Evolutionary conservation across 2,797 vertebrate species (phyloP).

Genomic region (Miopithecus talapoin): DNA sequence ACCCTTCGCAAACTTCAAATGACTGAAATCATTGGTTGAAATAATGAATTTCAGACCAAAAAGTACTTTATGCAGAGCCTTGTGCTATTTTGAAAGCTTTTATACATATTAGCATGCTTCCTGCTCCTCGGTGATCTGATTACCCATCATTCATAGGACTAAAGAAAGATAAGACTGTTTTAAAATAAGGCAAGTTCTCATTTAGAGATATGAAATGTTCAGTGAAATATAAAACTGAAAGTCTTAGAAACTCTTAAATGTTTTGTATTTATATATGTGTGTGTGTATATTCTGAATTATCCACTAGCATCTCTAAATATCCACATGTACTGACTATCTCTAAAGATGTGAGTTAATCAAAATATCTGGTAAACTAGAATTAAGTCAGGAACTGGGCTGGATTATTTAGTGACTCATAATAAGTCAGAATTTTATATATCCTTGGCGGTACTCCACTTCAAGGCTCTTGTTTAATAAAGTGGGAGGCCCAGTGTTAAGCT

Average conservation of each 20-base stretch:
- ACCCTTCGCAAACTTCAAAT: constrained; percentile 8
- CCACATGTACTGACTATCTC: background rate
- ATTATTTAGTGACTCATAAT: background rate
- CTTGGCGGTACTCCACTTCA: background rate
- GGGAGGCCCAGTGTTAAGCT: background rate
- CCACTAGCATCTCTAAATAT: background rate
- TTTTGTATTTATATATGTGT: background rate
- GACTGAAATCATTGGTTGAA: constrained; percentile 41
- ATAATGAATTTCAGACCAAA: constrained; percentile 55
- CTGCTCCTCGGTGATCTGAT: constrained; percentile 5
- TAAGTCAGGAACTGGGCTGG: background rate
- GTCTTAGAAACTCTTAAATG: background rate
- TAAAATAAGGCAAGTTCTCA: background rate
- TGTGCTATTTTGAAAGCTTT: constrained; percentile 49
- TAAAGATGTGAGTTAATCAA: background rate
- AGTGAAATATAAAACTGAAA: background rate
- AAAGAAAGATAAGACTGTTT: background rate
- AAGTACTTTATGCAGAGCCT: background rate
- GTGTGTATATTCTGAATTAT: background rate
- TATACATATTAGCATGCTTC: constrained; percentile 32
- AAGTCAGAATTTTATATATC: background rate
- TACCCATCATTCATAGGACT: constrained; percentile 43
- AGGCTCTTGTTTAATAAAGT: background rate
- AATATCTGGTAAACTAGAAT: background rate
- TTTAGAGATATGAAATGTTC: background rate